Evolutionary conservation across 2,797 vertebrate genomes (phyloP).

Genomic region (Buphagus erythrorhynchus): DNA sequence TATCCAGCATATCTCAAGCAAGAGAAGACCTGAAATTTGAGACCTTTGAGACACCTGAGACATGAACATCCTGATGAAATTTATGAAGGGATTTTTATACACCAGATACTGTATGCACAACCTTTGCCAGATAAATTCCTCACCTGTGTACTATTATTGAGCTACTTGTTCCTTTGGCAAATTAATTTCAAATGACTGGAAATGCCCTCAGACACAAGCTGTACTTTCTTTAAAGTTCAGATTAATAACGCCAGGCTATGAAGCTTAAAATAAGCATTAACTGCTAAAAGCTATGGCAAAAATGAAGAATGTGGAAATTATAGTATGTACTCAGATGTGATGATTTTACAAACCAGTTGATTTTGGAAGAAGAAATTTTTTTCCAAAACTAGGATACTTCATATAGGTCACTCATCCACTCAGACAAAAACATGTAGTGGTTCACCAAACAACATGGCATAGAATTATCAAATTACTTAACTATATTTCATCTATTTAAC

Average conservation of each 20-base stretch:
- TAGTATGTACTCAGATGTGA: not conserved
- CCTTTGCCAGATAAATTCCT: not conserved
- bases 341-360: not conserved
- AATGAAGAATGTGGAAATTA: not conserved
- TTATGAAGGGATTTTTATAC: not conserved
- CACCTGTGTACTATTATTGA: not conserved
- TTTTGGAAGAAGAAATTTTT: not conserved
- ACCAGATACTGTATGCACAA: not conserved
- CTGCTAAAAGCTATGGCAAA: not conserved
- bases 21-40: not conserved
- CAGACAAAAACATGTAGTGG: not conserved
- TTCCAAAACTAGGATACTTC: not conserved
- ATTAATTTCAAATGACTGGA: not conserved
- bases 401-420: not conserved
- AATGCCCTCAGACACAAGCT: not conserved
- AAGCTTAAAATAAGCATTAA: not conserved
- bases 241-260: not conserved
- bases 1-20: not conserved
- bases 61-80: not conserved
- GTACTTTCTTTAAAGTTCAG: not conserved
- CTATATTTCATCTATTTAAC: not conserved
- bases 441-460: not conserved
- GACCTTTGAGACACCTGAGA: not conserved
- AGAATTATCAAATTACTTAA: not conserved
- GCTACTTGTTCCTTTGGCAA: not conserved